These are phyloP conservation scores for Paratrypauchen microcephalus DNA, from an alignment of 2,797 vertebrate species.

Conservation along the genomic window DNA sequence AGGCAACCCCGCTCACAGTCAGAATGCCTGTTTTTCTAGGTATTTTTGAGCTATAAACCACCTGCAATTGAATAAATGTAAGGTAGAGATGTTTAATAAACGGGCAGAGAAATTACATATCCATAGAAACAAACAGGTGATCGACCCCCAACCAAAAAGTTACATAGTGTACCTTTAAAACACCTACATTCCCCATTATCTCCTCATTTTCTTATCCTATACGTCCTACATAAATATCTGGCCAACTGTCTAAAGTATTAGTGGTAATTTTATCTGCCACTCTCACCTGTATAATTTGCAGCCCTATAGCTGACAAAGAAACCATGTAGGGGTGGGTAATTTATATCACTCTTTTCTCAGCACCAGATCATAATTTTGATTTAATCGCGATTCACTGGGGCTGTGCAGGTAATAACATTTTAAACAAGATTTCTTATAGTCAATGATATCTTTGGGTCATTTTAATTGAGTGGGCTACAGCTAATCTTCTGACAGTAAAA, in stretches of 20 bases:
- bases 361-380: neutral
- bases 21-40: too few species aligned
- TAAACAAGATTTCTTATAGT: neutral
- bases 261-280: neutral
- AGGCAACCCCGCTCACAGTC: too few species aligned
- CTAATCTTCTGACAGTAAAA: neutral
- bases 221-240: constrained; percentile 5
- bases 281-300: neutral
- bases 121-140: too few species aligned
- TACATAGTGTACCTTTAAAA: too few species aligned
- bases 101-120: too few species aligned
- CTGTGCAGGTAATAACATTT: neutral
- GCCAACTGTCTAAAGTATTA: neutral
- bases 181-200: neutral
- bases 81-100: too few species aligned
- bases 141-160: too few species aligned
- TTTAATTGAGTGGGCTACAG: neutral
- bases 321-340: neutral
- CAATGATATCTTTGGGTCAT: neutral
- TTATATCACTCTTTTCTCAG: neutral
- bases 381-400: neutral
- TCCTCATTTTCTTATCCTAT: constrained; percentile 13
- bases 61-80: too few species aligned
- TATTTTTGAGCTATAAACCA: too few species aligned
- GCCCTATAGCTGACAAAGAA: neutral